These are phyloP conservation scores for Oreonectes daqikongensis DNA, from an alignment of 2,797 vertebrate genomes.

Conservation along the genomic window DNA sequence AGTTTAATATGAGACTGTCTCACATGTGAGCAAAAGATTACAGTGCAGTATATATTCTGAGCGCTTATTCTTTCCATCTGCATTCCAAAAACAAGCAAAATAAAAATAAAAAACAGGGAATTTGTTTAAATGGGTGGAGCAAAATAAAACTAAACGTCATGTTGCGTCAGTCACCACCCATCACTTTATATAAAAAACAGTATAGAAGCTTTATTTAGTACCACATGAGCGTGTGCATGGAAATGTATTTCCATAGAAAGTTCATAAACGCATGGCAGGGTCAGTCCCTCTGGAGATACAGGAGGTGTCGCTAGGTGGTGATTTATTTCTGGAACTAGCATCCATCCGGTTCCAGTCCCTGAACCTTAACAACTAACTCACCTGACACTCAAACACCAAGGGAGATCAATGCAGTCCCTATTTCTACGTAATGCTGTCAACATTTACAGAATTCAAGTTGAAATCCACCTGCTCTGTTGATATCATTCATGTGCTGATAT, in stretches of 20 bases:
- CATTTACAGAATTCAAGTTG: not conserved
- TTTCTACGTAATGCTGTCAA: not conserved
- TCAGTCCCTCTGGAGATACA: not conserved
- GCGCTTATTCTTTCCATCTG: not conserved
- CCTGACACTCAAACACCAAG: not conserved
- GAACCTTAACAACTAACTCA: not conserved
- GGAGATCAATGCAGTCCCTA: not conserved
- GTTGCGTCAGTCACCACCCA: too few relatives aligned
- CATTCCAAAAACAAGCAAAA: not conserved
- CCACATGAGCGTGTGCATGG: not conserved
- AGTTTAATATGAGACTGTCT: slow-evolving; percentile 22
- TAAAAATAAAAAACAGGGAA: not conserved
- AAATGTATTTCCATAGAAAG: not conserved
- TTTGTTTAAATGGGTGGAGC: not conserved
- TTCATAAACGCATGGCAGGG: not conserved
- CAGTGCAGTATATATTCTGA: slow-evolving; percentile 13
- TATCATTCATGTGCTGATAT: not conserved
- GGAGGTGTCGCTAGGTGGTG: not conserved
- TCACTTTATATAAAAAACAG: too few relatives aligned
- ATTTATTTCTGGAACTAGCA: not conserved
- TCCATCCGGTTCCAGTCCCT: not conserved
- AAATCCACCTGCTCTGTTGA: too few relatives aligned
- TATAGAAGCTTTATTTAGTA: not conserved
- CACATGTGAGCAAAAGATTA: slow-evolving; percentile 6
- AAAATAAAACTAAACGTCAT: not conserved